phyloP scores from a whole-genome alignment of 1,140 invertebrate species.

The Dendroctonus valens region DNA sequence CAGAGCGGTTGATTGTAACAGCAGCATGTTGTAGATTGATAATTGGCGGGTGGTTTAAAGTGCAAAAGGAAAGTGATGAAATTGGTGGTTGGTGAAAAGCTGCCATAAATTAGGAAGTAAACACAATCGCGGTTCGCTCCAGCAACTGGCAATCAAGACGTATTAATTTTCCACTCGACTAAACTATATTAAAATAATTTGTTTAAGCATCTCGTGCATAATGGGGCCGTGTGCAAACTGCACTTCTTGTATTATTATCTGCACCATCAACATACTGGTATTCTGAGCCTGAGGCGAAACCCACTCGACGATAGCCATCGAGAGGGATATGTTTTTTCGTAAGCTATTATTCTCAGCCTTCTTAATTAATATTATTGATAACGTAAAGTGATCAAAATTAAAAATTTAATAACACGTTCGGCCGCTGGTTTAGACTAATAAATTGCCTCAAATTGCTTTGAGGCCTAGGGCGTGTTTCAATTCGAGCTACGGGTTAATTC shows the following conservation, averaged over 20 bases:
- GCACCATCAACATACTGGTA: conserved; percentile 18
- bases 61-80: too few species aligned
- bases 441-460: conserved; percentile 25
- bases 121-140: too few species aligned
- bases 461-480: conserved; percentile 24
- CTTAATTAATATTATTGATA: conserved; percentile 31
- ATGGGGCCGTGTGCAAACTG: conserved; percentile 20
- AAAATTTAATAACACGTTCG: conserved; percentile 30
- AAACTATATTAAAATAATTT: conserved; percentile 24
- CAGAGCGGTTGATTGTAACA: too few species aligned
- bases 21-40: too few species aligned
- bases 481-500: conserved; percentile 23
- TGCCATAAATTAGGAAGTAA: too few species aligned
- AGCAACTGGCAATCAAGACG: too few species aligned
- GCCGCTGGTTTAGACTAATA: conserved; percentile 24
- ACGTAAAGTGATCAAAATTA: conserved; percentile 31
- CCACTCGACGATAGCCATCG: conserved; percentile 20
- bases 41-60: too few species aligned
- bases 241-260: conserved; percentile 23
- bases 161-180: conserved; percentile 23
- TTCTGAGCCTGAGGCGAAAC: conserved; percentile 10
- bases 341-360: conserved; percentile 19
- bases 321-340: conserved; percentile 15
- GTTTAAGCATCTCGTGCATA: conserved; percentile 23
- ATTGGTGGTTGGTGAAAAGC: too few species aligned